Conservation (phyloP, 2,888 invertebrate species). For the Pterostichus niger region DNA sequence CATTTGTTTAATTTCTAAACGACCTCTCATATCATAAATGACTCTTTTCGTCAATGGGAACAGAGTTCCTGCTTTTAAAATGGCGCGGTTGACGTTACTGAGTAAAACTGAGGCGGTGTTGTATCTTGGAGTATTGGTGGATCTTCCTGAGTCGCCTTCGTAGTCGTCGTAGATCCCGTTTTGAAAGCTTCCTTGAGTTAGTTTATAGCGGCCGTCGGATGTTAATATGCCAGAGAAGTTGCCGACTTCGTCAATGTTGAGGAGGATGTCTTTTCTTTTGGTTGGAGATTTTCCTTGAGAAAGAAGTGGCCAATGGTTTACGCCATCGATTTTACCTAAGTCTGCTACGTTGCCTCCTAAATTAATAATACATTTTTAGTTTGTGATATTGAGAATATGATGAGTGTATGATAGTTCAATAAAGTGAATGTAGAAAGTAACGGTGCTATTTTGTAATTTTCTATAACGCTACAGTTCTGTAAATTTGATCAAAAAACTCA, state of each 20-base stretch:
- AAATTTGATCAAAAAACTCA: too few relatives aligned
- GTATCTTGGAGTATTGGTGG: constrained; percentile 23
- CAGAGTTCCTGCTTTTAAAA: background rate
- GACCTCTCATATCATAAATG: constrained; percentile 1
- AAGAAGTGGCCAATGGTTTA: constrained; percentile 75
- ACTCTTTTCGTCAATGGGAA: constrained; percentile 1
- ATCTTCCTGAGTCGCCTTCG: constrained; percentile 55
- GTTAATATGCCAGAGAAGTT: constrained; percentile 74
- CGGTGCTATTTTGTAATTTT: too few relatives aligned
- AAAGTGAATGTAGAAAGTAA: too few relatives aligned
- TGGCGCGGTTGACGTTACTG: constrained; percentile 63
- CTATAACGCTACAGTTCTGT: too few relatives aligned
- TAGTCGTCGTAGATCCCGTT: constrained; percentile 57
- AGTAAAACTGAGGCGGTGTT: constrained; percentile 50
- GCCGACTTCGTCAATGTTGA: constrained; percentile 75
- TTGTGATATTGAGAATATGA: too few relatives aligned
- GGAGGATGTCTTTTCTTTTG: constrained; percentile 70
- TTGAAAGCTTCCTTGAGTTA: constrained; percentile 72
- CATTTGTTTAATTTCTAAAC: constrained; percentile 17
- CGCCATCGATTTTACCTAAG: constrained; percentile 74
- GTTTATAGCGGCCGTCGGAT: constrained; percentile 72
- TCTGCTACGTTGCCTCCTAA: constrained; percentile 75
- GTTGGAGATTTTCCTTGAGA: constrained; percentile 68
- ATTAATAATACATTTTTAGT: constrained; percentile 55
- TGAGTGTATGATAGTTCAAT: too few relatives aligned